Percentiles rank a stretch among this genome's conserved stretches.
These are phyloP conservation scores for Trachurus trachurus DNA, from an alignment of 2,797 vertebrate genomes.

Conservation along the genomic window DNA sequence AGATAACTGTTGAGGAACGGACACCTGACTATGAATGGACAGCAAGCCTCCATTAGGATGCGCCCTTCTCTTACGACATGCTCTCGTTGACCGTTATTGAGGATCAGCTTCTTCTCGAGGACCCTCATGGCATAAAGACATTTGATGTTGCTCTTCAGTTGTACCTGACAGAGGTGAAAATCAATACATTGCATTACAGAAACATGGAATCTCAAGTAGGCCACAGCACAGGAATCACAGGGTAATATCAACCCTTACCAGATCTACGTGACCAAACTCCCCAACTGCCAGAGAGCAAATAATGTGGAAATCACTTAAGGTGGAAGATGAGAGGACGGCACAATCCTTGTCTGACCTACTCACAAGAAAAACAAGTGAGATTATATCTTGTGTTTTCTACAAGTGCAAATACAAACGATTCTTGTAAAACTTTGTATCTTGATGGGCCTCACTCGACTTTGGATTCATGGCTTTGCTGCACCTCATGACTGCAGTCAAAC, in stretches of 20 bases:
- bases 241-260: conserved; percentile 85
- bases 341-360: conserved; percentile 90
- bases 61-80: conserved; percentile 76
- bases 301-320: conserved; percentile 94
- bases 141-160: conserved; percentile 71
- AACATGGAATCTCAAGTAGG: conserved; percentile 52
- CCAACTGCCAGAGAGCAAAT: conserved; percentile 91
- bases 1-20: background rate
- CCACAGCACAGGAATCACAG: background rate
- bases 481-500: conserved; percentile 58
- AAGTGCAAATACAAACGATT: background rate
- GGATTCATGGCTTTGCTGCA: conserved; percentile 55
- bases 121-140: conserved; percentile 80
- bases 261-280: conserved; percentile 93
- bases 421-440: background rate
- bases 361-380: conserved; percentile 20
- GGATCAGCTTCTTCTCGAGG: conserved; percentile 77
- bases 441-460: conserved; percentile 68
- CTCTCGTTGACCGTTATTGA: conserved; percentile 66
- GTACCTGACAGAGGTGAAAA: conserved; percentile 75
- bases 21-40: conserved; percentile 85
- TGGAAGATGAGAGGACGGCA: conserved; percentile 88
- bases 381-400: background rate
- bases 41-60: conserved; percentile 78
- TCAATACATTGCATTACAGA: conserved; percentile 60